Evolutionary conservation across 2,797 vertebrate genomes (phyloP).

Genomic region (Eurystomus glaucurus): DNA sequence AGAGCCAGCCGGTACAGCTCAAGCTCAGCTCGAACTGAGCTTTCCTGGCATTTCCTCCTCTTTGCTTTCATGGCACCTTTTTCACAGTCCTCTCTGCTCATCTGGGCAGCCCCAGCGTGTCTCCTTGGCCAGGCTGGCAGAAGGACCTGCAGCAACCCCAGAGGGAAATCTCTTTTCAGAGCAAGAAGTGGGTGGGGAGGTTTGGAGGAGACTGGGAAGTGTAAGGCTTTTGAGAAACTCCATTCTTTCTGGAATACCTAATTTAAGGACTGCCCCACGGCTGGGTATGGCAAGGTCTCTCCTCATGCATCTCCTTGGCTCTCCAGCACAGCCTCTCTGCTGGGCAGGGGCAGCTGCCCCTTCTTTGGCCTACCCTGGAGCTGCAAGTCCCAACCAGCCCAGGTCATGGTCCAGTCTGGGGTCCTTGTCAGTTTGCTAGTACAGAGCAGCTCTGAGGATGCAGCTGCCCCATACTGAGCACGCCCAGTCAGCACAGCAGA

Average conservation of each 20-base stretch:
- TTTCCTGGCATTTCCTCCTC: neutral
- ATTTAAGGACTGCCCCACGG: neutral
- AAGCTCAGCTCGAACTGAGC: neutral
- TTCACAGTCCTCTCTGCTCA: neutral
- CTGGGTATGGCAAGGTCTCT: accelerated
- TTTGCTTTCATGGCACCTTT: neutral
- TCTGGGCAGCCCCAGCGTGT: neutral
- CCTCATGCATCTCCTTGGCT: neutral
- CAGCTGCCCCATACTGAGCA: neutral
- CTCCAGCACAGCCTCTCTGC: neutral
- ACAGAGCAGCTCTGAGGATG: neutral
- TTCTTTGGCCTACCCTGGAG: neutral
- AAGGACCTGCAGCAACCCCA: neutral
- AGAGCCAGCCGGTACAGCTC: neutral
- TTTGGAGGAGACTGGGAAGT: neutral
- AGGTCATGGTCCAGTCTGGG: neutral
- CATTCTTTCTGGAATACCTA: neutral
- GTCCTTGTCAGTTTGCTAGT: neutral
- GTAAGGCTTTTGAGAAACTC: neutral
- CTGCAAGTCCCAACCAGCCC: neutral
- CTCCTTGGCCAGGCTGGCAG: neutral
- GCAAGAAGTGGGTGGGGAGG: neutral
- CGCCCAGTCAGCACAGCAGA: neutral
- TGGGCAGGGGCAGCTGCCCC: neutral
- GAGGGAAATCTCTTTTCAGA: neutral